These are phyloP conservation scores for Manis pentadactyla DNA, from an alignment of 2,797 vertebrate genomes.

Conservation along the genomic window DNA sequence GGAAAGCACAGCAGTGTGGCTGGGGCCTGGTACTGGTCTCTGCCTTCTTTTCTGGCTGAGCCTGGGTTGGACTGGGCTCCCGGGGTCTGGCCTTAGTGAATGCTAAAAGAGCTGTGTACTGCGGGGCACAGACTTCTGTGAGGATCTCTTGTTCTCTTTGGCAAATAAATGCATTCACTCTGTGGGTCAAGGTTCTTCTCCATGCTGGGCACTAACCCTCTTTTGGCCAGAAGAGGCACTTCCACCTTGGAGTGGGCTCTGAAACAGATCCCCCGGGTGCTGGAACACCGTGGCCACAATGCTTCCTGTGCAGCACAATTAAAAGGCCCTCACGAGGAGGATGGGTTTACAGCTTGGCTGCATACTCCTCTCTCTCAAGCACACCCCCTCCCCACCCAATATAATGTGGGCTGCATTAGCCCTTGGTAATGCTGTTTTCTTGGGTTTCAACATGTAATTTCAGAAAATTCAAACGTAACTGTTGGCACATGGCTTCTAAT, in stretches of 20 bases:
- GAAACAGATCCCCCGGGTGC: neutral
- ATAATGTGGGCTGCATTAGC: neutral
- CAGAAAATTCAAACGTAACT: neutral
- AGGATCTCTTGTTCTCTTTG: neutral
- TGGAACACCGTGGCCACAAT: neutral
- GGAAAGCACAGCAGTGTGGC: neutral
- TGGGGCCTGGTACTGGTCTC: neutral
- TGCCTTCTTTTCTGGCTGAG: neutral
- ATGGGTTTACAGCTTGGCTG: neutral
- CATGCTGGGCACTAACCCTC: neutral
- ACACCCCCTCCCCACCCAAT: neutral
- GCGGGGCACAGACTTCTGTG: neutral
- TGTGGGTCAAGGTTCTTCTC: neutral
- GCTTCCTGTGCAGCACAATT: neutral
- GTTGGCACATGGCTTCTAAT: neutral
- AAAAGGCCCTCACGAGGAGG: neutral
- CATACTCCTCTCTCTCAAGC: neutral
- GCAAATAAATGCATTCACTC: neutral
- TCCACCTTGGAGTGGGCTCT: conserved; percentile 30
- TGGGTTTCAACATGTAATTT: neutral
- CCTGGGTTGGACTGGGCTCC: neutral
- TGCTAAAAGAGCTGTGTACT: neutral
- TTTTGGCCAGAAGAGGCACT: neutral
- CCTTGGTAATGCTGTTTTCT: neutral
- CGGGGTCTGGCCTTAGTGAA: neutral